phyloP scores from a whole-genome alignment of 2,797 vertebrate species.

The Myotis vivesi region DNA sequence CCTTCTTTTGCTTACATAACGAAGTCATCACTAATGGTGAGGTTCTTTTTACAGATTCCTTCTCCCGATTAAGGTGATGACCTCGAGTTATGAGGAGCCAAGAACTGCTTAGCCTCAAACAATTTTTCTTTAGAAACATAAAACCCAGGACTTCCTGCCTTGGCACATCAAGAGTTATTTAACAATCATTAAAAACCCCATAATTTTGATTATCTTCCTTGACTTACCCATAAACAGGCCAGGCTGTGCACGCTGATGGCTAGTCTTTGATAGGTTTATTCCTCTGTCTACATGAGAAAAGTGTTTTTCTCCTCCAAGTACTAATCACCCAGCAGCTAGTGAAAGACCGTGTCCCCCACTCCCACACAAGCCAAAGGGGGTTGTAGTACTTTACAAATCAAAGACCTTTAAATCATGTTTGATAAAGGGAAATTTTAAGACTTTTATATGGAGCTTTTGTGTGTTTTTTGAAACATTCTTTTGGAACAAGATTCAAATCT shows the following conservation, averaged over 20 bases:
- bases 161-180: slow-evolving; percentile 61
- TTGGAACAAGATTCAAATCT: slow-evolving; percentile 57
- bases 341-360: slow-evolving; percentile 41
- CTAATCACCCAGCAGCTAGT: slow-evolving; percentile 17
- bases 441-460: slow-evolving; percentile 6
- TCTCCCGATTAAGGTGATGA: slow-evolving; percentile 42
- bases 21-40: slow-evolving; percentile 23
- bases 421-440: slow-evolving; percentile 46
- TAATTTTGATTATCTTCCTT: slow-evolving; percentile 42
- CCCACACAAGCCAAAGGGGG: slow-evolving; percentile 46
- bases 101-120: slow-evolving; percentile 15
- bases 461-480: slow-evolving; percentile 24
- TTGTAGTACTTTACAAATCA: slow-evolving; percentile 61
- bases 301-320: slow-evolving; percentile 49
- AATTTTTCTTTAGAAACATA: slow-evolving; percentile 39
- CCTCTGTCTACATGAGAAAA: not conserved
- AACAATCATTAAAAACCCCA: slow-evolving; percentile 45
- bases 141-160: slow-evolving; percentile 54
- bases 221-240: slow-evolving; percentile 13
- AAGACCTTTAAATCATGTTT: slow-evolving; percentile 60
- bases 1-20: not conserved
- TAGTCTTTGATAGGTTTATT: slow-evolving; percentile 62
- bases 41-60: slow-evolving; percentile 18
- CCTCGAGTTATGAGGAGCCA: slow-evolving; percentile 55
- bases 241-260: not conserved